Base-by-base conservation (phyloP, 1,140 invertebrate species). In the Mesaphorura yosii region DNA sequence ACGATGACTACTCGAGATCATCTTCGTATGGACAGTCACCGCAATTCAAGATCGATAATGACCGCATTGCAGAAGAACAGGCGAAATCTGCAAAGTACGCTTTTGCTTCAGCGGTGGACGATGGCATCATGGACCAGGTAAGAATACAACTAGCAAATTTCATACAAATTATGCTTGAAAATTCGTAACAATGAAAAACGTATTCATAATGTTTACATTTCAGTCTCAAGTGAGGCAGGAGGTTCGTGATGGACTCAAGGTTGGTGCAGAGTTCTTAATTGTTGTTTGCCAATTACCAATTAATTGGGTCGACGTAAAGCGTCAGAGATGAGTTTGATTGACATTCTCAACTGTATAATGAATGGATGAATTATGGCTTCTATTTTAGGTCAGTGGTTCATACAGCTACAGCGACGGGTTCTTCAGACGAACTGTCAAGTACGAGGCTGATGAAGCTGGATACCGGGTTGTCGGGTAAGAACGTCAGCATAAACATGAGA, bases 401-500 rank as follows among this genome's bases (percentile, higher is more conserved):
- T 78, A 78, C 60, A 71, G 71, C 20, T 79, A 78, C 64, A 70
- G 68, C 48, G 76, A 79, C 66, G 77, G 76, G 2, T 77, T 64
- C 56, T 71, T 72, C 53, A 65, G 65, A 49, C 67, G 75, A n/a
- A 76, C 67, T 6, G 72, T 76, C 0, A 64, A 53, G 25, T 78
- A 78, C 59, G 70, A 69, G 45, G 76, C 76, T 61, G 76, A 78
- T 64, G 70, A 77, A 62, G 70, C 75, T 51, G 76, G 76, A 51
- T 78, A 77, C 66, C 65, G 75, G 59, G 71, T 78, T 20, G 57
- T 72, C 3, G 71, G 64, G 73, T 75, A 65, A 71, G 69, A 68
- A 19, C 20, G 25, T n/a, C n/a, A n/a, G n/a, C n/a, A n/a, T n/a
- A n/a, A n/a, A n/a, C n/a, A n/a, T n/a, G n/a, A n/a, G n/a, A n/a